Evolutionary conservation across 2,888 invertebrate species (phyloP).

Genomic region (Diarsia mendica): DNA sequence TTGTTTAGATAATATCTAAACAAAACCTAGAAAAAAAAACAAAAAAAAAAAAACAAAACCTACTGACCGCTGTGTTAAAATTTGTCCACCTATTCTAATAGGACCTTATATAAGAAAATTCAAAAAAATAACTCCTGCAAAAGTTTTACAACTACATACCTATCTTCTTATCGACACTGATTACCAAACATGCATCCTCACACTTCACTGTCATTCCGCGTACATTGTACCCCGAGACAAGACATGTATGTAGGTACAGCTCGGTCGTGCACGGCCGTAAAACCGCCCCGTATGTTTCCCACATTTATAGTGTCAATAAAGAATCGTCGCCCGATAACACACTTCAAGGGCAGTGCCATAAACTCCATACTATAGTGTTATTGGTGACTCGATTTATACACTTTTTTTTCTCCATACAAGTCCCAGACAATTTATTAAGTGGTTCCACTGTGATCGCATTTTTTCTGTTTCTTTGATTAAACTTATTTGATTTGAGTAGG

Average conservation of each 20-base stretch:
- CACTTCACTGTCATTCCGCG: constrained; percentile 23
- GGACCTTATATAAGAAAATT: neutral
- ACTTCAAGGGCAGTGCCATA: constrained; percentile 86
- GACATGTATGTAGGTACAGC: constrained; percentile 40
- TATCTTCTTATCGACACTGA: neutral
- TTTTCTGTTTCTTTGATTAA: constrained; percentile 76
- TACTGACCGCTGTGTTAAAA: too few relatives aligned
- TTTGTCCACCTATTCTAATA: too few relatives aligned
- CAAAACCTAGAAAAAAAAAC: too few relatives aligned
- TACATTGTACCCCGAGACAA: constrained; percentile 42
- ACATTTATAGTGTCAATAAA: constrained; percentile 85
- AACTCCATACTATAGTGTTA: constrained; percentile 87
- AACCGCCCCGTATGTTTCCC: constrained; percentile 77
- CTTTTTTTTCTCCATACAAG: constrained; percentile 77
- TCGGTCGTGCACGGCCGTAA: constrained; percentile 53
- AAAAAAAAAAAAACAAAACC: too few relatives aligned
- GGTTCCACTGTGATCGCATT: constrained; percentile 77
- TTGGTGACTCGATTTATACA: constrained; percentile 85
- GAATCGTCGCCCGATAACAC: constrained; percentile 85
- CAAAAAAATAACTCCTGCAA: neutral
- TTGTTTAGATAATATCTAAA: too few relatives aligned
- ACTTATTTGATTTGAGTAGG: constrained; percentile 76
- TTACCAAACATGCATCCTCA: neutral
- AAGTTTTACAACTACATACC: neutral
- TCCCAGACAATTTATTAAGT: constrained; percentile 85